A percentile compares a stretch with the other conserved stretches of the same genome.
These are phyloP conservation scores for Drosophila sp. DNA, from an alignment of 1,140 invertebrate species.

Conservation along the genomic window DNA sequence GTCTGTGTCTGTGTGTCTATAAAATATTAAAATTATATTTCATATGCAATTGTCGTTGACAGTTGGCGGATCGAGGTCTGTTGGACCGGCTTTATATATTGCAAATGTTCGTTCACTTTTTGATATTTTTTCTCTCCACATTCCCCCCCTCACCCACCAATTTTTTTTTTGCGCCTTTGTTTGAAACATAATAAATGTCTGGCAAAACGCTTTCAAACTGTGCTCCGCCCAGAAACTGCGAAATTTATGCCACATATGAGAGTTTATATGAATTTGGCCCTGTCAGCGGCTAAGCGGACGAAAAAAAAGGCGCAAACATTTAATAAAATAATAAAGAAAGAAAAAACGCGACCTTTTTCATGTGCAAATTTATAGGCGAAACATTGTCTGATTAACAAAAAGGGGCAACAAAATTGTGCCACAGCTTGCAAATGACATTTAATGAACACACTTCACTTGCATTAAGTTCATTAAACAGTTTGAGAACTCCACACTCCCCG, in stretches of 20 bases:
- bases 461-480: conserved; percentile 29
- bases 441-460: conserved; percentile 38
- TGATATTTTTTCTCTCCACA: background rate
- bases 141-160: too few relatives aligned
- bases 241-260: conserved; percentile 68
- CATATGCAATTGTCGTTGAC: conserved; percentile 76
- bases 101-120: conserved; percentile 39
- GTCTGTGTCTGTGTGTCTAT: conserved; percentile 51
- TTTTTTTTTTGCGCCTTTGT: conserved; percentile 35
- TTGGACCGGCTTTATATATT: conserved; percentile 35
- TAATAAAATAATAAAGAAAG: background rate
- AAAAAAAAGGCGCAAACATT: background rate
- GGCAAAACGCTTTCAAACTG: conserved; percentile 37
- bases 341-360: conserved; percentile 17
- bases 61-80: conserved; percentile 40
- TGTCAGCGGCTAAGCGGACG: conserved; percentile 69
- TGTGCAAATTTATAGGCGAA: conserved; percentile 64
- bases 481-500: background rate
- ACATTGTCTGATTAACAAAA: conserved; percentile 53
- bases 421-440: conserved; percentile 49
- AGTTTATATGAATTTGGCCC: conserved; percentile 51
- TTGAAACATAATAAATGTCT: conserved; percentile 75
- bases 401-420: conserved; percentile 23
- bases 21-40: conserved; percentile 81
- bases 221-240: conserved; percentile 51